Conservation (phyloP, 2,888 invertebrate genomes). For the Endotricha flammealis region DNA sequence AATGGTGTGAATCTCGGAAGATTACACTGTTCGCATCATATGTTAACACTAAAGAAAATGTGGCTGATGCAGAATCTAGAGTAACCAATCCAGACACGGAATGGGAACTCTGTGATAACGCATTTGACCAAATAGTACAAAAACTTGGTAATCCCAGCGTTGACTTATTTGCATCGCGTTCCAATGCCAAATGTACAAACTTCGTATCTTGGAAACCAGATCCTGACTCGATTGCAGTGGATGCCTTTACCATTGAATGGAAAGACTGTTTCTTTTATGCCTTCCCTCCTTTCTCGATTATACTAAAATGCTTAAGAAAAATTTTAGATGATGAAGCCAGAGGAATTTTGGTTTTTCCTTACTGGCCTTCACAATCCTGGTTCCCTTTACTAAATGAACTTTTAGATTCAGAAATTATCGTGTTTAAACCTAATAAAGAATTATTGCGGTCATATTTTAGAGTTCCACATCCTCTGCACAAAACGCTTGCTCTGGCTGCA, state of each 20-base stretch:
- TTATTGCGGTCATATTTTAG: constrained; percentile 10
- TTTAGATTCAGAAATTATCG: constrained; percentile 15
- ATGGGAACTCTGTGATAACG: constrained; percentile 18
- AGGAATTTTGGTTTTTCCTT: constrained; percentile 23
- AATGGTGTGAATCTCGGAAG: background rate
- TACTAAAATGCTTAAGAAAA: constrained; percentile 16
- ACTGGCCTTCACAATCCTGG: constrained; percentile 26
- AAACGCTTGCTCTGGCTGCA: constrained; percentile 9
- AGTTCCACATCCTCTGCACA: background rate
- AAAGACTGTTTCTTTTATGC: constrained; percentile 15
- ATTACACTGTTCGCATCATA: constrained; percentile 30
- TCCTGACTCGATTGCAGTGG: constrained; percentile 12
- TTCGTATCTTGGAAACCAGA: constrained; percentile 19
- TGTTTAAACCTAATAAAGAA: constrained; percentile 14
- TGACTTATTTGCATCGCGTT: constrained; percentile 19
- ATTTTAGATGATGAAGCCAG: constrained; percentile 19
- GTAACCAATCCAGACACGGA: constrained; percentile 20
- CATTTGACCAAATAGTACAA: constrained; percentile 10
- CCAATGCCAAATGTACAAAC: constrained; percentile 16
- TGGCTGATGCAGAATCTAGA: constrained; percentile 24
- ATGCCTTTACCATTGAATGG: constrained; percentile 19
- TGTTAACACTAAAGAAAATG: constrained; percentile 30
- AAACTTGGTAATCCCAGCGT: constrained; percentile 16
- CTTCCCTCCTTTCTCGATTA: constrained; percentile 17
- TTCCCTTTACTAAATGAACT: constrained; percentile 17